phyloP scores from a whole-genome alignment of 2,888 invertebrate genomes.

The Litoditis marina region DNA sequence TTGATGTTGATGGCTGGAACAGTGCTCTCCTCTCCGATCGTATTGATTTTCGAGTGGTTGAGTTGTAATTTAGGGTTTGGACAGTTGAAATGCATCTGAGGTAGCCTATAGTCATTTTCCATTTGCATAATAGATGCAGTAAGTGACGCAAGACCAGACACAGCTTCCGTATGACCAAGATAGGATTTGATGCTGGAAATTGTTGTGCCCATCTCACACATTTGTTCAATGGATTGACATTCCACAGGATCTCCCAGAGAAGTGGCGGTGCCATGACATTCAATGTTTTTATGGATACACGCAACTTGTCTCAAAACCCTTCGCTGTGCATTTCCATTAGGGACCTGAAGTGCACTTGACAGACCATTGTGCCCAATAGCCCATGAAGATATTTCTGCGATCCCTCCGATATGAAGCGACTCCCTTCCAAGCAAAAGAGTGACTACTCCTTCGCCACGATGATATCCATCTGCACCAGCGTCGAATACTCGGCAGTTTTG shows the following conservation, averaged over 20 bases:
- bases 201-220: too few relatives aligned
- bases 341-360: constrained; percentile 52
- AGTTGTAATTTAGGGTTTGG: constrained; percentile 17
- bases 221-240: constrained; percentile 28
- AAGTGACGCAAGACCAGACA: constrained; percentile 45
- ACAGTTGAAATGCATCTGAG: constrained; percentile 30
- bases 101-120: constrained; percentile 19
- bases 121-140: constrained; percentile 21
- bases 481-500: constrained; percentile 58
- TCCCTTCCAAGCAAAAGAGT: constrained; percentile 20
- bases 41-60: constrained; percentile 14
- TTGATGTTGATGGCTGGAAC: constrained; percentile 36
- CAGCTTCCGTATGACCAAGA: constrained; percentile 54
- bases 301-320: constrained; percentile 35
- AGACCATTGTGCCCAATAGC: constrained; percentile 56
- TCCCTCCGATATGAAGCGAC: not conserved
- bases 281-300: constrained; percentile 27
- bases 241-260: constrained; percentile 56
- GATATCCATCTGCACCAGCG: constrained; percentile 61
- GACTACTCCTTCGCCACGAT: constrained; percentile 57
- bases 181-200: constrained; percentile 45
- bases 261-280: constrained; percentile 60
- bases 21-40: constrained; percentile 34
- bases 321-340: constrained; percentile 43
- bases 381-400: constrained; percentile 12